These are phyloP conservation scores for Polymixis lichenea DNA, from an alignment of 2,888 invertebrate species.

Conservation along the genomic window DNA sequence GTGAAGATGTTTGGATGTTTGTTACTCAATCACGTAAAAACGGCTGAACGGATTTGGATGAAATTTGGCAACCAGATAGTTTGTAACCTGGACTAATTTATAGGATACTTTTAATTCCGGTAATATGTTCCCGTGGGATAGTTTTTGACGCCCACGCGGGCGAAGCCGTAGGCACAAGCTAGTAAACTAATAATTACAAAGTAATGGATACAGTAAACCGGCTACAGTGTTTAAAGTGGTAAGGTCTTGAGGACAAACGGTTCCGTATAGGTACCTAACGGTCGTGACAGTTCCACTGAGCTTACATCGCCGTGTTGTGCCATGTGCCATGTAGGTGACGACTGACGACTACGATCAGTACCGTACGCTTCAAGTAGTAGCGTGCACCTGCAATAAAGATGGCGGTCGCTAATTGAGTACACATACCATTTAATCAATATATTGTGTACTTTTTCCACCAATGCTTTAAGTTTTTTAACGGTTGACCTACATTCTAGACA, in stretches of 20 bases:
- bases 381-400: conserved; percentile 32
- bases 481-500: neutral
- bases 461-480: conserved; percentile 3
- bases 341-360: conserved; percentile 46
- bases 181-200: conserved; percentile 14
- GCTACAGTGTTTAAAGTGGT: conserved; percentile 67
- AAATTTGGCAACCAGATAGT: too few species aligned
- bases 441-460: conserved; percentile 16
- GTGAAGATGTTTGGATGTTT: too few species aligned
- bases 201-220: conserved; percentile 59
- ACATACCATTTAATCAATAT: conserved; percentile 20
- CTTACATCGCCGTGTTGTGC: conserved; percentile 33
- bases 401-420: conserved; percentile 31
- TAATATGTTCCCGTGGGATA: too few species aligned
- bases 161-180: too few species aligned
- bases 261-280: conserved; percentile 80
- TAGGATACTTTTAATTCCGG: too few species aligned
- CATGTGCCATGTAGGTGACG: conserved; percentile 35
- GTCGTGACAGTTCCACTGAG: conserved; percentile 77
- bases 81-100: too few species aligned
- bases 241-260: conserved; percentile 72
- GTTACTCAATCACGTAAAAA: too few species aligned
- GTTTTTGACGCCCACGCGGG: too few species aligned
- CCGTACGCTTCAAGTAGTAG: conserved; percentile 43
- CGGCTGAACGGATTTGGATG: too few species aligned